Conservation (phyloP, 2,113 vertebrate genomes). For the Tor tambroides region DNA sequence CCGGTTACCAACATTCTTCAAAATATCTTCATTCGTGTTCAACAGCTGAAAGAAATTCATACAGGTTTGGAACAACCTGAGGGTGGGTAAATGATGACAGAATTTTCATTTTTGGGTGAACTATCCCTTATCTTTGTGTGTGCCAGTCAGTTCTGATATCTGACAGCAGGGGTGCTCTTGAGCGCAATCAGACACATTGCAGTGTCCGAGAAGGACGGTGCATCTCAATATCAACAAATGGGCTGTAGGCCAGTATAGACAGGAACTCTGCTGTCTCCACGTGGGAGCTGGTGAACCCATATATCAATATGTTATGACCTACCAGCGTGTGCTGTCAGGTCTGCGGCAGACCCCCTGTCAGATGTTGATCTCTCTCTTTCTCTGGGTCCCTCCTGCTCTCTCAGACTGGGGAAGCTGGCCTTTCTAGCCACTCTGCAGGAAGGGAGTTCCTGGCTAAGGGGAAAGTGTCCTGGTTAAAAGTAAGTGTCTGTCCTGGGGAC, state of each 20-base stretch:
- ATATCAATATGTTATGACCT: slow-evolving; percentile 75
- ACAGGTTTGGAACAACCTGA: background rate
- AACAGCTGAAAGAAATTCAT: background rate
- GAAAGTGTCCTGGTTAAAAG: slow-evolving; percentile 77
- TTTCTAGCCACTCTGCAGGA: slow-evolving; percentile 71
- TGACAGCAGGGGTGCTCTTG: slow-evolving; percentile 35
- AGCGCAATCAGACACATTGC: background rate
- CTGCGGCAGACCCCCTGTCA: slow-evolving; percentile 70
- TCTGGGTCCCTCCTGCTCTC: slow-evolving; percentile 6
- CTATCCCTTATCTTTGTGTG: background rate
- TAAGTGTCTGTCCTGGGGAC: slow-evolving; percentile 58
- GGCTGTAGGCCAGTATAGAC: slow-evolving; percentile 10
- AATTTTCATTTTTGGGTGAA: too few species aligned
- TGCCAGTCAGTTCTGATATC: background rate
- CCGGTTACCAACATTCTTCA: background rate
- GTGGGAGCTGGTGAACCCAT: slow-evolving; percentile 64
- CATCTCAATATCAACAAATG: slow-evolving; percentile 23
- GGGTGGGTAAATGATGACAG: too few species aligned
- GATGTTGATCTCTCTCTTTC: slow-evolving; percentile 62
- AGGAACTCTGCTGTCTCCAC: slow-evolving; percentile 43
- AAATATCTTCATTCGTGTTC: background rate
- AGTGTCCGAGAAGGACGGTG: background rate
- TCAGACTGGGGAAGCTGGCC: slow-evolving; percentile 52
- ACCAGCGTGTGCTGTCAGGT: slow-evolving; percentile 78
- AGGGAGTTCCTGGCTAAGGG: slow-evolving; percentile 83